Conservation (phyloP, 2,888 invertebrate genomes). For the Perizoma flavofasciatum region DNA sequence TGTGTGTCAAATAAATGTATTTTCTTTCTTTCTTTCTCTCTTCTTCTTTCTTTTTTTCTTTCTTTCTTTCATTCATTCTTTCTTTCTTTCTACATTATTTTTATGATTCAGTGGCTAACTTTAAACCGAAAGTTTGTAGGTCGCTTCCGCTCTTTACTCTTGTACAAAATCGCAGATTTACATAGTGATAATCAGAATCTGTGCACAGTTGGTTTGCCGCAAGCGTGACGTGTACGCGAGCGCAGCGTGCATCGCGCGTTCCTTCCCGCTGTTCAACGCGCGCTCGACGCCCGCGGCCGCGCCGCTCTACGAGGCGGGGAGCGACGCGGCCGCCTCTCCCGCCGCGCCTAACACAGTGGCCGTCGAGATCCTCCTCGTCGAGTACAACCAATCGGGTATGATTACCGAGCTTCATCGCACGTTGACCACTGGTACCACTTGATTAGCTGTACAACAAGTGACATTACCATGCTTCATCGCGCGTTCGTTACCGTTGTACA, state of each 20-base stretch:
- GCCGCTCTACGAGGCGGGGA: conserved; percentile 27
- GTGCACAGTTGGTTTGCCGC: conserved; percentile 88
- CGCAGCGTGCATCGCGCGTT: conserved; percentile 91
- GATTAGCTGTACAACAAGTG: too few relatives aligned
- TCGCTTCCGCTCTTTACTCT: too few relatives aligned
- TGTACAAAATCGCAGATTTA: neutral
- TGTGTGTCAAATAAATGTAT: too few relatives aligned
- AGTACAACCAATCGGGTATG: conserved; percentile 47
- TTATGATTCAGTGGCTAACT: too few relatives aligned
- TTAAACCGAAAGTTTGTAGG: too few relatives aligned
- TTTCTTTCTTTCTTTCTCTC: too few relatives aligned
- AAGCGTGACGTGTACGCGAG: conserved; percentile 90
- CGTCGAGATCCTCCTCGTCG: conserved; percentile 64
- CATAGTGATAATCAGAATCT: neutral
- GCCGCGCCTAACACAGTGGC: conserved; percentile 41
- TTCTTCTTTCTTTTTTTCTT: too few relatives aligned
- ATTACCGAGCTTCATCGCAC: neutral
- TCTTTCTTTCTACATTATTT: too few relatives aligned
- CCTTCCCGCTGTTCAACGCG: conserved; percentile 88
- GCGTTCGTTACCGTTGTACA: too few relatives aligned
- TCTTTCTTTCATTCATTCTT: too few relatives aligned
- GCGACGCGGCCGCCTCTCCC: conserved; percentile 21
- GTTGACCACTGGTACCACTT: too few relatives aligned
- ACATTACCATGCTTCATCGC: too few relatives aligned
- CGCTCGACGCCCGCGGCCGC: conserved; percentile 49